These are phyloP conservation scores for Entomobrya proxima DNA, from an alignment of 2,888 invertebrate genomes.

Conservation along the genomic window DNA sequence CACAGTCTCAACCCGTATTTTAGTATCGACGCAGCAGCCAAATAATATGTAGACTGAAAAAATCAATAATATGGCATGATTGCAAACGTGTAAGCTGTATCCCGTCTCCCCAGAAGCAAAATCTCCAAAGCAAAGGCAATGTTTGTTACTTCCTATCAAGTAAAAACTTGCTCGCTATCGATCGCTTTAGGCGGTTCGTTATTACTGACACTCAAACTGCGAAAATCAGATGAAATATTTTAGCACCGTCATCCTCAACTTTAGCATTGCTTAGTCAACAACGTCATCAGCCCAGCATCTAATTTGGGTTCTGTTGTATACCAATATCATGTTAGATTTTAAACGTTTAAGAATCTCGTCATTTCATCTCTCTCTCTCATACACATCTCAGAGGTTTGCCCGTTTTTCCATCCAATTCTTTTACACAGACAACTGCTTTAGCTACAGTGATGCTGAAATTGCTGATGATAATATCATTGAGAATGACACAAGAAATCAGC, in stretches of 20 bases:
- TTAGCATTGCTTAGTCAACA: too few relatives aligned
- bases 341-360: too few relatives aligned
- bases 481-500: background rate
- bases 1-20: too few relatives aligned
- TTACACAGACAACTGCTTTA: background rate
- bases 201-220: background rate
- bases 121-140: too few relatives aligned
- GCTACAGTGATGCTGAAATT: background rate
- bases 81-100: background rate
- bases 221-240: conserved; percentile 29
- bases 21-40: too few relatives aligned
- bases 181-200: conserved; percentile 31
- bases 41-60: background rate
- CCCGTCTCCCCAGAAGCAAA: background rate
- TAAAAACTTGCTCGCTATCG: background rate
- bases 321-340: too few relatives aligned
- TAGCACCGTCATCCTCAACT: background rate
- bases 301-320: too few relatives aligned
- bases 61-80: background rate
- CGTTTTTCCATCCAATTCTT: background rate
- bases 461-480: background rate
- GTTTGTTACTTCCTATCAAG: background rate
- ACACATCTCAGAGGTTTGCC: background rate
- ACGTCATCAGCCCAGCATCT: background rate
- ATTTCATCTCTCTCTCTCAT: too few relatives aligned